These are phyloP conservation scores for Rhea pennata DNA, from an alignment of 2,113 vertebrate genomes.

Conservation along the genomic window DNA sequence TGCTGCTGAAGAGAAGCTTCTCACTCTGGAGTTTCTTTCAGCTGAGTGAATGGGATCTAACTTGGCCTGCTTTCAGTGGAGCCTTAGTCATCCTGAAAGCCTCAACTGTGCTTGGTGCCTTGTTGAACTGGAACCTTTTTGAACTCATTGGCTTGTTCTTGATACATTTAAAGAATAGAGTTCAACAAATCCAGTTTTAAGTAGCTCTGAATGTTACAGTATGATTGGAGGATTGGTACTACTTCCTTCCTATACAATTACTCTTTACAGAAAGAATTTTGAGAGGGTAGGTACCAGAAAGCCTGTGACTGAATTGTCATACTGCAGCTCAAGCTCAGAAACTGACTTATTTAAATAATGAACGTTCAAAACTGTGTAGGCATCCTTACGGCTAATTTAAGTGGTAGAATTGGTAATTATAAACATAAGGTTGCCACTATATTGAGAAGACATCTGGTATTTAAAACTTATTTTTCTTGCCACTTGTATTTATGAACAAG, in stretches of 20 bases:
- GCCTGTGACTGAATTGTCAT: neutral
- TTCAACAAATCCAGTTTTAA: neutral
- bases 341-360: neutral
- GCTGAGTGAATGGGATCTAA: neutral
- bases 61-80: neutral
- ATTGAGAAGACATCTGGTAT: neutral
- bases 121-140: neutral
- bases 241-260: neutral
- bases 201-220: neutral
- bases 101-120: neutral
- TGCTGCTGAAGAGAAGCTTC: neutral
- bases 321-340: neutral
- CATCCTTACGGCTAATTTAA: neutral
- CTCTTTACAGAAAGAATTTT: neutral
- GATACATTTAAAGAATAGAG: neutral
- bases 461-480: neutral
- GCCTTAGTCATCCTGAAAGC: neutral
- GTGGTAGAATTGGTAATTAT: neutral
- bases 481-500: neutral
- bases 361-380: fast-evolving
- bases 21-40: neutral
- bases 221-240: neutral
- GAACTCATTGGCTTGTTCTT: neutral
- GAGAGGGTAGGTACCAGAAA: neutral
- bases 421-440: neutral